These are phyloP conservation scores for Kryphioiulus occultus DNA, from an alignment of 2,888 invertebrate genomes.

Conservation along the genomic window DNA sequence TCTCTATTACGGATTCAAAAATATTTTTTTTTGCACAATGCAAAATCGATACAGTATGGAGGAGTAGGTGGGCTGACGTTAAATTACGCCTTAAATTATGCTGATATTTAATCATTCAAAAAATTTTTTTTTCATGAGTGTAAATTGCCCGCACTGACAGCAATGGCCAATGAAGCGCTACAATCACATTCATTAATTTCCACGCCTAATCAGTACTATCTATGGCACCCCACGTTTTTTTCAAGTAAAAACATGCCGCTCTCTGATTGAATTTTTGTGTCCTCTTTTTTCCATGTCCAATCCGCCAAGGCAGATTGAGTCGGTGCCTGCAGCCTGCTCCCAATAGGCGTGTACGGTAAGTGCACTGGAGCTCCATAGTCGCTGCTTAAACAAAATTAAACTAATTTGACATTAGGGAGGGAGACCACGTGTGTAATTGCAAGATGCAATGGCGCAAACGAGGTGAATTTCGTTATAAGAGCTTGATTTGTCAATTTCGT, in stretches of 20 bases:
- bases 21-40: too few relatives aligned
- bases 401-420: constrained; percentile 31
- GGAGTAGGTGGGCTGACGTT: too few relatives aligned
- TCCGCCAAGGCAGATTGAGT: neutral
- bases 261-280: neutral
- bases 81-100: too few relatives aligned
- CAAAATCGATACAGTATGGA: too few relatives aligned
- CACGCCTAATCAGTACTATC: neutral
- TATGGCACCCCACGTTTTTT: neutral
- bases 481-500: constrained; percentile 39
- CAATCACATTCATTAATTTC: neutral
- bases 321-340: neutral
- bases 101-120: too few relatives aligned
- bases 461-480: constrained; percentile 45
- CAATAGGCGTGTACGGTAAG: too few relatives aligned
- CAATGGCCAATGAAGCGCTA: neutral
- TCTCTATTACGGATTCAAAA: too few relatives aligned
- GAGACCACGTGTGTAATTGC: constrained; percentile 41
- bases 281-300: neutral
- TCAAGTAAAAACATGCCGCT: neutral
- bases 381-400: constrained; percentile 48
- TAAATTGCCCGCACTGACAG: neutral
- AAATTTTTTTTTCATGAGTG: neutral
- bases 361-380: neutral
- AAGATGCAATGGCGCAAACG: constrained; percentile 38